These are phyloP conservation scores for Characodon lateralis DNA, from an alignment of 2,797 vertebrate genomes.

Conservation along the genomic window DNA sequence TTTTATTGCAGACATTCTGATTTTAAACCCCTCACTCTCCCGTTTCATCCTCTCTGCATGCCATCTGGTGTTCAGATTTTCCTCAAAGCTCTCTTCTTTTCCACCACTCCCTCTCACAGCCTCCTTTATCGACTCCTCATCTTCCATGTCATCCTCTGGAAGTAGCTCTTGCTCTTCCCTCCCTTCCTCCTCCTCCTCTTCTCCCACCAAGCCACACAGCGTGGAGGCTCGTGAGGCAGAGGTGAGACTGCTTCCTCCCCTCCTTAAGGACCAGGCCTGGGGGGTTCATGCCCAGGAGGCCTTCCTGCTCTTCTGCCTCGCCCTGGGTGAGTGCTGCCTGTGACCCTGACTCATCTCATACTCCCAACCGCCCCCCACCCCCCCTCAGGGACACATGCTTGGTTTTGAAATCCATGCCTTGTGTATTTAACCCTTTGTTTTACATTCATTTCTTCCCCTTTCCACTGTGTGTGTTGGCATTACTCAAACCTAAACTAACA, in stretches of 20 bases:
- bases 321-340: slow-evolving; percentile 89
- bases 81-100: slow-evolving; percentile 76
- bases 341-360: slow-evolving; percentile 41
- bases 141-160: slow-evolving; percentile 84
- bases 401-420: slow-evolving; percentile 19
- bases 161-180: slow-evolving; percentile 55
- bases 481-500: slow-evolving; percentile 41
- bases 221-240: slow-evolving; percentile 74
- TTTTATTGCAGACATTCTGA: slow-evolving; percentile 44
- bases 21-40: slow-evolving; percentile 15
- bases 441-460: slow-evolving; percentile 15
- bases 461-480: slow-evolving; percentile 47
- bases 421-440: slow-evolving; percentile 28
- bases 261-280: slow-evolving; percentile 94
- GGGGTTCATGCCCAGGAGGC: slow-evolving; percentile 85
- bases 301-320: slow-evolving; percentile 96
- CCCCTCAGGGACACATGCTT: slow-evolving; percentile 14
- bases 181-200: slow-evolving; percentile 72
- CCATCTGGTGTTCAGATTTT: slow-evolving; percentile 45
- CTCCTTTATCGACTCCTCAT: slow-evolving; percentile 85
- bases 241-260: slow-evolving; percentile 88
- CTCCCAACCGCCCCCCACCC: not conserved
- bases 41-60: slow-evolving; percentile 42
- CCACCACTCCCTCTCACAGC: slow-evolving; percentile 83
- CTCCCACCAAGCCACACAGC: slow-evolving; percentile 79